phyloP scores from a whole-genome alignment of 2,888 invertebrate genomes.

The Acleris cristana region DNA sequence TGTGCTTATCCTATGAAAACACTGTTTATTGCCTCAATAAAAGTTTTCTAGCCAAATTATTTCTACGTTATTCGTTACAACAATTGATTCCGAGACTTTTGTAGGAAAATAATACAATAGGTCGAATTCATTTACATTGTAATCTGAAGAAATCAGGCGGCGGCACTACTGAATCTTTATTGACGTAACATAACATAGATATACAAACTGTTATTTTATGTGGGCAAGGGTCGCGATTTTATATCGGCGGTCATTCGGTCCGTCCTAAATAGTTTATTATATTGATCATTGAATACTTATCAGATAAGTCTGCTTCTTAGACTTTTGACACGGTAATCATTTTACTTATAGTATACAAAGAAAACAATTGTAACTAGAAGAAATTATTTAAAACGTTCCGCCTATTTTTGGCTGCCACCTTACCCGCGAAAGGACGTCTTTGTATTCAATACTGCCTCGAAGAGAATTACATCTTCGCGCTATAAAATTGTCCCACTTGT shows the following conservation, averaged over 20 bases:
- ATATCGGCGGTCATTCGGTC: constrained; percentile 16
- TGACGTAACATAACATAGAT: constrained; percentile 13
- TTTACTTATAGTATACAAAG: neutral
- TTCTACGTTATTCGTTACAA: neutral
- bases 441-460: constrained; percentile 37
- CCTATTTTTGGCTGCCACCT: constrained; percentile 15
- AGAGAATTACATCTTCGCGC: constrained; percentile 36
- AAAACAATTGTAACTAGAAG: neutral
- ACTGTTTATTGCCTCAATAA: constrained; percentile 42
- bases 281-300: constrained; percentile 5
- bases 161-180: constrained; percentile 24
- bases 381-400: constrained; percentile 10
- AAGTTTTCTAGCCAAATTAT: constrained; percentile 1
- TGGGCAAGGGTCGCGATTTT: constrained; percentile 27
- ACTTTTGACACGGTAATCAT: neutral
- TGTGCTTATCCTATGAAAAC: constrained; percentile 48
- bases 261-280: constrained; percentile 18
- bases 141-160: constrained; percentile 10
- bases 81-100: constrained; percentile 4
- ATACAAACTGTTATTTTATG: constrained; percentile 32
- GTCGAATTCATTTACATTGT: constrained; percentile 1
- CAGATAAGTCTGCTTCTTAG: constrained; percentile 3
- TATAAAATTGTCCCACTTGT: constrained; percentile 37
- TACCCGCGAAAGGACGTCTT: constrained; percentile 17
- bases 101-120: constrained; percentile 8